Evolutionary conservation across 2,888 invertebrate species (phyloP).

Genomic region (Neria commutata): DNA sequence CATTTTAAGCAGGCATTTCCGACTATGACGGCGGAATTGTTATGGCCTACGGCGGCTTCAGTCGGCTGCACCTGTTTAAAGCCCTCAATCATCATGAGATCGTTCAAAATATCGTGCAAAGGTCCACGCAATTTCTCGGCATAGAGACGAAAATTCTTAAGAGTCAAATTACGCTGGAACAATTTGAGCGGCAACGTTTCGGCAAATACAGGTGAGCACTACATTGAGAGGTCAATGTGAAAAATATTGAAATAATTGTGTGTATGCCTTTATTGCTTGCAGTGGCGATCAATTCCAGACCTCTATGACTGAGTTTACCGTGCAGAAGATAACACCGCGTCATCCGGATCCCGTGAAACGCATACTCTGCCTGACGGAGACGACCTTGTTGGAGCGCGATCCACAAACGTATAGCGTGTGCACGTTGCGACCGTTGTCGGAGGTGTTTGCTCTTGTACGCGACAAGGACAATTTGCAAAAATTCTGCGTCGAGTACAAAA

Average conservation of each 20-base stretch:
- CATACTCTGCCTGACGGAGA: constrained; percentile 92
- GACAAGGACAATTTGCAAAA: constrained; percentile 90
- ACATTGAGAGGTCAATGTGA: no score
- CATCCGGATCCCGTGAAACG: constrained; percentile 86
- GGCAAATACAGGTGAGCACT: constrained; percentile 84
- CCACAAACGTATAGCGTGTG: constrained; percentile 95
- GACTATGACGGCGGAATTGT: constrained; percentile 94
- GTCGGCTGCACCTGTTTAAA: constrained; percentile 89
- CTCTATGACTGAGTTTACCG: constrained; percentile 94
- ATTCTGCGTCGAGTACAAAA: constrained; percentile 92
- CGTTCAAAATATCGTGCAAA: constrained; percentile 83
- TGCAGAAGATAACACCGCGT: constrained; percentile 87
- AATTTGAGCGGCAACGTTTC: constrained; percentile 85
- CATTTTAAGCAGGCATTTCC: constrained; percentile 69
- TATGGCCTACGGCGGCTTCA: constrained; percentile 89
- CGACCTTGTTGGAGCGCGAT: constrained; percentile 94
- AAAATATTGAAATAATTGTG: neutral
- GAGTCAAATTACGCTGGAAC: constrained; percentile 82
- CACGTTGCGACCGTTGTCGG: constrained; percentile 79
- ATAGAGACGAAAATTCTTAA: constrained; percentile 83
- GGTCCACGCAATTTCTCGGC: constrained; percentile 80
- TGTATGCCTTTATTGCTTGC: constrained; percentile 46
- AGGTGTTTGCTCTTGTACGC: constrained; percentile 90
- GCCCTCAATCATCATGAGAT: constrained; percentile 85
- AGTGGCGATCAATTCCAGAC: constrained; percentile 96